Evolutionary conservation across 30 jellyfish, hydroid and myxozoan species (phyloP).

Genomic region (Hydra vulgaris): DNA sequence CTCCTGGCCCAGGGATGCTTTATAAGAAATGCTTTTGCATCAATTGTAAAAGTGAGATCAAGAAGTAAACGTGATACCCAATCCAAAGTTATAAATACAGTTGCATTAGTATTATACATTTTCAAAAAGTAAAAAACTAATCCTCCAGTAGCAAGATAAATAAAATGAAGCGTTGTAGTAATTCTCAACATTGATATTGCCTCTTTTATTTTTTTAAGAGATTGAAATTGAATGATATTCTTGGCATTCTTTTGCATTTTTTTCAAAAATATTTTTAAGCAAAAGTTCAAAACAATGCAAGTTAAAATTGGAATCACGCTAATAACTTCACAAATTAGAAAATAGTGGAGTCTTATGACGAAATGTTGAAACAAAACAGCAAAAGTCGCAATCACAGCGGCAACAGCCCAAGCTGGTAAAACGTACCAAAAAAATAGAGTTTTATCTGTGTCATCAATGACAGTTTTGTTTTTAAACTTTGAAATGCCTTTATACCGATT

Average conservation of each 20-base stretch:
- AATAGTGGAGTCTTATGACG: neutral
- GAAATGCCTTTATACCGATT: neutral
- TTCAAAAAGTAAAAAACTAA: neutral
- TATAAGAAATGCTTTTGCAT: neutral
- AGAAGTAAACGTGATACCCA: slow-evolving; percentile 3
- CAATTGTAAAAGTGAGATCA: neutral
- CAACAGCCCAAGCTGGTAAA: slow-evolving; percentile 14
- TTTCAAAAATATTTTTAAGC: neutral
- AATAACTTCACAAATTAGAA: neutral
- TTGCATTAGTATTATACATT: neutral
- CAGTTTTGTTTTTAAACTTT: neutral
- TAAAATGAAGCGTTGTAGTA: neutral
- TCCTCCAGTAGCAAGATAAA: slow-evolving; percentile 7
- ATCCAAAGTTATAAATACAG: neutral
- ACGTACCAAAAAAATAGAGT: neutral
- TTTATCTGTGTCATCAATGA: neutral
- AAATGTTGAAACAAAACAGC: neutral
- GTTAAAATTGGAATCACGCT: slow-evolving; percentile 6
- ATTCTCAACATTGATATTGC: slow-evolving; percentile 7
- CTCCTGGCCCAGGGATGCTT: neutral
- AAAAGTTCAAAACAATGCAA: neutral
- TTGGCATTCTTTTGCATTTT: neutral
- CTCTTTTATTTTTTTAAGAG: neutral
- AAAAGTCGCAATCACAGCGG: neutral
- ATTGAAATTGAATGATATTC: neutral